Base-by-base conservation (phyloP, 1,140 invertebrate species). In the Meloidogyne floridensis region DNA sequence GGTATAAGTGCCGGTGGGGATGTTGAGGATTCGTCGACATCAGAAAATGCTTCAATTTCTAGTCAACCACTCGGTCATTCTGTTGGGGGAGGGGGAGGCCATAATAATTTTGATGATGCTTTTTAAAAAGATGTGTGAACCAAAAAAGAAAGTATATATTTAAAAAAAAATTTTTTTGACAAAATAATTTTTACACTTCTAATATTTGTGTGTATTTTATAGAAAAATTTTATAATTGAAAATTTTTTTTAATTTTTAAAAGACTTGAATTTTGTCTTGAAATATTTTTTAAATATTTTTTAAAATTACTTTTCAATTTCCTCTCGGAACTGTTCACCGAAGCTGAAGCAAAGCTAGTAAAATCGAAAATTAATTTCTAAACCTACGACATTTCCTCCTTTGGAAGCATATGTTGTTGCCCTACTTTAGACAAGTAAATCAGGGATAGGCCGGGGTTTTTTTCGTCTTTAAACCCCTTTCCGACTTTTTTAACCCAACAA, bases 51-150 rank as follows among this genome's bases (percentile, higher is more conserved):
- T 65, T 65, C 59, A 7, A n/a, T n/a, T 65, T 65, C 59, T 65
- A 65, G 59, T 65, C 59, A 65, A 65, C 59, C 59, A 0, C n/a
- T 65, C n/a, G 59, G 59, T n/a, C 59, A 65, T 65, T 65, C 59
- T 65, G n/a, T 65, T 65, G 59, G 59, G n/a, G 59, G 59, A 65
- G 15, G n/a, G 7, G 59, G 10, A 65, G 59, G 15, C 5, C 59
- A 65, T 65, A 4, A 65, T n/a, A 65, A 65, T 65, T 65, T 65
- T 65, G 59, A 65, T 65, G 59, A 65, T 65, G 59, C n/a, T 65
- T 65, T 65, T 65, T 65, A 8, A 54, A 54, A 54, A 54, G 32
- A 32, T 32, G 8, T 54, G 15, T 65, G 7, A 65, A 65, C 3
- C n/a, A 18, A 65, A n/a, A n/a, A 65, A 65, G 3, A 59, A 9